Evolutionary conservation across 2,797 vertebrate species (phyloP).

Genomic region (Paramormyrops hopkinsi): DNA sequence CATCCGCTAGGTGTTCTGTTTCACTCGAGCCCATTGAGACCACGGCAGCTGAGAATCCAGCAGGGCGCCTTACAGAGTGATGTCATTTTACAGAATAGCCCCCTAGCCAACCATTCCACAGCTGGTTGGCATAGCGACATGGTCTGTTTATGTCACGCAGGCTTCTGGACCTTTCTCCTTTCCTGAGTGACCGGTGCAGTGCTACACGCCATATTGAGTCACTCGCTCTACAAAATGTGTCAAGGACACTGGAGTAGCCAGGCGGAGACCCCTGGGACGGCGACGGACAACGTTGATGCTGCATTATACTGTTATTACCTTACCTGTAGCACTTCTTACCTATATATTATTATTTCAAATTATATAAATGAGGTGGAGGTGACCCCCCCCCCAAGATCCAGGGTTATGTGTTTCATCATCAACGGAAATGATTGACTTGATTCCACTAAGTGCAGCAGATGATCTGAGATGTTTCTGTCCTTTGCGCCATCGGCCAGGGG

Average conservation of each 20-base stretch:
- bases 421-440: neutral
- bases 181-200: neutral
- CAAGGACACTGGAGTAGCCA: slow-evolving; percentile 48
- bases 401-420: neutral
- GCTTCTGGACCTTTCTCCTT: neutral
- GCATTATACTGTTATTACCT: neutral
- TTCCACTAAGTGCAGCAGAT: neutral
- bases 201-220: neutral
- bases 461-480: neutral
- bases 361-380: neutral
- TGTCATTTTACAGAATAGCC: neutral
- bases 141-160: neutral
- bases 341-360: neutral
- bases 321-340: neutral
- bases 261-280: neutral
- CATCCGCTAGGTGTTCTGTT: neutral
- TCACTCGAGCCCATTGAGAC: neutral
- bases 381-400: neutral
- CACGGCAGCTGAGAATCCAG: neutral
- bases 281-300: neutral
- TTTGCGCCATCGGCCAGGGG: neutral
- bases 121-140: neutral
- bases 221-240: slow-evolving; percentile 44
- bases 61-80: neutral
- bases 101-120: neutral